These are phyloP conservation scores for Pseudocheirus occidentalis DNA, from an alignment of 2,797 vertebrate genomes.

Conservation along the genomic window DNA sequence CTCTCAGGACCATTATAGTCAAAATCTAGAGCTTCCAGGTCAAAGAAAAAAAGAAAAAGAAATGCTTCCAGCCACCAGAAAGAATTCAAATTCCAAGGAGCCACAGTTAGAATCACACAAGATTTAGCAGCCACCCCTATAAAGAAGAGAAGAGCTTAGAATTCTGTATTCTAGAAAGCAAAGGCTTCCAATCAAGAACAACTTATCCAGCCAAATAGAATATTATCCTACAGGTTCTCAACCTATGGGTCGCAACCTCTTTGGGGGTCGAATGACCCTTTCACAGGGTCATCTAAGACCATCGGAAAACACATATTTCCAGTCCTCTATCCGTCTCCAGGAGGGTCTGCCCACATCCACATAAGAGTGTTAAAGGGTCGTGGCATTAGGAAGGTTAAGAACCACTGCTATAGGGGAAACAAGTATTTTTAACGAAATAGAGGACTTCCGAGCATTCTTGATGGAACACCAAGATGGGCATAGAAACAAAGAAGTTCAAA, in stretches of 20 bases:
- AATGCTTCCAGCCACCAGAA: too few relatives aligned
- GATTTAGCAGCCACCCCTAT: neutral
- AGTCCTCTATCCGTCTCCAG: too few relatives aligned
- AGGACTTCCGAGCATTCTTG: neutral
- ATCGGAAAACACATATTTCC: too few relatives aligned
- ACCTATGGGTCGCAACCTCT: too few relatives aligned
- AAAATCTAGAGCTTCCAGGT: neutral
- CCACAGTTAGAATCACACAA: neutral
- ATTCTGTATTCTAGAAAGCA: neutral
- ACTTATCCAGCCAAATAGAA: neutral
- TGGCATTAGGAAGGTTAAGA: too few relatives aligned
- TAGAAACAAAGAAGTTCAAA: neutral
- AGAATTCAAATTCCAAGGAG: neutral
- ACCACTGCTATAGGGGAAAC: neutral
- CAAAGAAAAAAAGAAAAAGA: neutral
- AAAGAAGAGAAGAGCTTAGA: neutral
- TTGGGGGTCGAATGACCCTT: too few relatives aligned
- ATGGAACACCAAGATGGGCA: neutral
- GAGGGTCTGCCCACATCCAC: too few relatives aligned
- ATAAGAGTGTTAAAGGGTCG: too few relatives aligned
- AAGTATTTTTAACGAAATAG: neutral
- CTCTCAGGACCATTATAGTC: neutral
- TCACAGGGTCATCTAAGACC: too few relatives aligned
- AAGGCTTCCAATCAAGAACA: neutral
- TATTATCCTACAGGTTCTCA: too few relatives aligned